These are phyloP conservation scores for Hormiphora californensis DNA, from an alignment of 37 sponge, comb jelly and placozoan genomes.

Conservation along the genomic window DNA sequence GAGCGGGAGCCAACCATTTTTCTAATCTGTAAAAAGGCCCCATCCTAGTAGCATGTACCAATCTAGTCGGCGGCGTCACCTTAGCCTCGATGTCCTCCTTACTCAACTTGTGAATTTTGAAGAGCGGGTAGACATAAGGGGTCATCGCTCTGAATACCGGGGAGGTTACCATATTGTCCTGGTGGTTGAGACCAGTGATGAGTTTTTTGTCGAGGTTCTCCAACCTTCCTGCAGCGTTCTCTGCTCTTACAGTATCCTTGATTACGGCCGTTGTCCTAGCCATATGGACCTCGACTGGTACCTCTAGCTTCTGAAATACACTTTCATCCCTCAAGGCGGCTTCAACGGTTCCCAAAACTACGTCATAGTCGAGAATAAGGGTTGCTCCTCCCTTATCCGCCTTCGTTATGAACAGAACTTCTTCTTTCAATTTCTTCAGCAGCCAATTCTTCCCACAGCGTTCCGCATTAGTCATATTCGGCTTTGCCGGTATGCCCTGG, in stretches of 20 bases:
- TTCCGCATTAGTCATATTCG: not conserved
- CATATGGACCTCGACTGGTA: not conserved
- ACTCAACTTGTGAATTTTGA: not conserved
- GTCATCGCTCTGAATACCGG: not conserved
- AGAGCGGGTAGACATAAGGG: not conserved
- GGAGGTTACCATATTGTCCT: not conserved
- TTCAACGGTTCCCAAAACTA: not conserved
- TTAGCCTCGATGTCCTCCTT: not conserved
- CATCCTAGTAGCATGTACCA: not conserved
- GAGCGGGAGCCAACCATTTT: not conserved
- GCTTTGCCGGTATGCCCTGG: not conserved
- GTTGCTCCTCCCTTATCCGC: slow-evolving; percentile 36
- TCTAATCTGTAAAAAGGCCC: slow-evolving; percentile 7
- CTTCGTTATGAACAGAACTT: not conserved
- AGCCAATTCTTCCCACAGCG: not conserved
- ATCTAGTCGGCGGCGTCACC: not conserved
- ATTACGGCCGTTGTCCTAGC: not conserved
- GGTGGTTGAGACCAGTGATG: not conserved
- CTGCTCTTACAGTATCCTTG: not conserved
- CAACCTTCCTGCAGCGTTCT: not conserved
- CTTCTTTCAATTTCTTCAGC: not conserved
- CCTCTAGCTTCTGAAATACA: not conserved
- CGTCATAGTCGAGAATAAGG: not conserved
- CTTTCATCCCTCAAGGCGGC: not conserved
- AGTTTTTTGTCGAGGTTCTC: not conserved